These are phyloP conservation scores for Zaprionus tsacasi DNA, from an alignment of 1,140 invertebrate species.

Conservation along the genomic window DNA sequence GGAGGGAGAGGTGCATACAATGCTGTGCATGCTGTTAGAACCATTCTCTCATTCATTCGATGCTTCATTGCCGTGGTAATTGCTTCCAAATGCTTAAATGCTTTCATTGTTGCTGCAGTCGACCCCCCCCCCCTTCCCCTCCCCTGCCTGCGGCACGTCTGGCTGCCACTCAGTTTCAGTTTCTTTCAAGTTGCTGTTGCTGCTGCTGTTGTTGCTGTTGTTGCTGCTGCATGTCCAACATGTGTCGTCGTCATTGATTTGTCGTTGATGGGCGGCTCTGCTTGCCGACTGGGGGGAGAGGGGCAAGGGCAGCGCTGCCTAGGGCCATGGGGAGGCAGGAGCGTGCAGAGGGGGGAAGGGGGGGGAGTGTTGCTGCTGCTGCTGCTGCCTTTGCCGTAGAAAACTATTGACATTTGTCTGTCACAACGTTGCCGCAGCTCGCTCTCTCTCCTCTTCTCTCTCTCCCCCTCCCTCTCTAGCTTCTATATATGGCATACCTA, in stretches of 20 bases:
- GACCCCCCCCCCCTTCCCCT: slow-evolving; percentile 11
- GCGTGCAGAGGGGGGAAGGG: no score
- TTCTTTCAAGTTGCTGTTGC: slow-evolving; percentile 54
- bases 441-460: neutral
- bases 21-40: slow-evolving; percentile 30
- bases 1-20: neutral
- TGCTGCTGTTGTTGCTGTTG: slow-evolving; percentile 33
- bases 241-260: slow-evolving; percentile 83
- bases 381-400: slow-evolving; percentile 22
- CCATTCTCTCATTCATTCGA: slow-evolving; percentile 75
- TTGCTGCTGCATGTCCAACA: slow-evolving; percentile 70
- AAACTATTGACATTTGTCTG: slow-evolving; percentile 80
- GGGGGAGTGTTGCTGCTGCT: neutral
- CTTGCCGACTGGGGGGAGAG: slow-evolving; percentile 32
- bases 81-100: slow-evolving; percentile 83
- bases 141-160: slow-evolving; percentile 20
- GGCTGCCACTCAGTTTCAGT: slow-evolving; percentile 53
- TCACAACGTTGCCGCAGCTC: slow-evolving; percentile 56
- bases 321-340: neutral
- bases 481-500: neutral
- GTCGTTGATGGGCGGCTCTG: slow-evolving; percentile 77
- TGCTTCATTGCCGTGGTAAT: slow-evolving; percentile 80
- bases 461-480: neutral
- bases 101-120: slow-evolving; percentile 68
- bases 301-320: neutral